These are phyloP conservation scores for Luehdorfia chinensis DNA, from an alignment of 1,140 invertebrate species.

Conservation along the genomic window DNA sequence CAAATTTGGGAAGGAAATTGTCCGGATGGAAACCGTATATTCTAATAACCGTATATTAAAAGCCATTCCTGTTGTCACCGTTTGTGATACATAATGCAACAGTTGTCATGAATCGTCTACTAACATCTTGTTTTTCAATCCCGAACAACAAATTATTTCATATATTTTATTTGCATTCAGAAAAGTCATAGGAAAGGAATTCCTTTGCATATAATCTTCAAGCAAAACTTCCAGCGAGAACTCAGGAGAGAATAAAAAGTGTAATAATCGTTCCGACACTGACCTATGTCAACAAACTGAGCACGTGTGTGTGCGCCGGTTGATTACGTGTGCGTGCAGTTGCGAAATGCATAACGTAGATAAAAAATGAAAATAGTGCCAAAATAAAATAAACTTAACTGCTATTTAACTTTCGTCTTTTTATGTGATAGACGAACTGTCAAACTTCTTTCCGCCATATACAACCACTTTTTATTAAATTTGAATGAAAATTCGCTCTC, in stretches of 20 bases:
- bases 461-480: too few species aligned
- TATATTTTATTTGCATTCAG: constrained; percentile 2
- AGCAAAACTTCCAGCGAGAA: constrained; percentile 11
- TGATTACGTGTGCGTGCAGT: constrained; percentile 14
- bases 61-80: too few species aligned
- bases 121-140: too few species aligned
- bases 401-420: too few species aligned
- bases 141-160: background rate
- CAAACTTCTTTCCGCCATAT: too few species aligned
- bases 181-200: constrained; percentile 12
- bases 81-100: too few species aligned
- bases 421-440: too few species aligned
- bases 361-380: constrained; percentile 6
- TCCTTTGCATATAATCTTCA: constrained; percentile 13
- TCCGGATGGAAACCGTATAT: too few species aligned
- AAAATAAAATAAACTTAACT: constrained; percentile 8
- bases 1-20: too few species aligned
- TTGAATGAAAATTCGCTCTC: too few species aligned
- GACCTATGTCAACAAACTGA: constrained; percentile 66
- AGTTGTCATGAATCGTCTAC: too few species aligned
- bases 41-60: too few species aligned
- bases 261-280: constrained; percentile 44
- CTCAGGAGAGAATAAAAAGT: constrained; percentile 34
- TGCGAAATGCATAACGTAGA: constrained; percentile 4
- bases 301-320: constrained; percentile 21